Evolutionary conservation across 2,888 invertebrate genomes (phyloP).

Genomic region (Chloroclysta siterata): DNA sequence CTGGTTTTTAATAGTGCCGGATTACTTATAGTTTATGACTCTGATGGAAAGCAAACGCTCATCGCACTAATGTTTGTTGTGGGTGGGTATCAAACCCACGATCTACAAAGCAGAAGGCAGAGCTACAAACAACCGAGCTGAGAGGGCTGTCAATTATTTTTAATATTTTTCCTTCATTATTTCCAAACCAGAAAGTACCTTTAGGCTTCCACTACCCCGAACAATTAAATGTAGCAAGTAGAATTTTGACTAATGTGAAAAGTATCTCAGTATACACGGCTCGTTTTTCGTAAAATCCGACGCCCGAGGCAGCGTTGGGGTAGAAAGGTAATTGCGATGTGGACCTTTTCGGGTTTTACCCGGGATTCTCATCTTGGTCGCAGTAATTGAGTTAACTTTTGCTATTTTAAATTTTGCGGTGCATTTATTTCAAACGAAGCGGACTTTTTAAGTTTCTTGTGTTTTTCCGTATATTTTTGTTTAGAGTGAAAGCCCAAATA

Average conservation of each 20-base stretch:
- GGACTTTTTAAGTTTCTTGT: neutral
- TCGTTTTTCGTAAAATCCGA: conserved; percentile 28
- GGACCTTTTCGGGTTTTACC: conserved; percentile 37
- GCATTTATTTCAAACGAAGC: conserved; percentile 30
- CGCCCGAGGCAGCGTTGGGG: conserved; percentile 25
- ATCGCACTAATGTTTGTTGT: too few relatives aligned
- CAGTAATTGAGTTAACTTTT: conserved; percentile 40
- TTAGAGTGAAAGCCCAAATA: neutral
- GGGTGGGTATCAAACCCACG: too few relatives aligned
- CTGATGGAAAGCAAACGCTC: too few relatives aligned
- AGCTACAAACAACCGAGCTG: too few relatives aligned
- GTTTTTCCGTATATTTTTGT: conserved; percentile 11
- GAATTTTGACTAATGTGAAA: conserved; percentile 27
- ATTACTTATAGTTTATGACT: too few relatives aligned
- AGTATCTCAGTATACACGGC: conserved; percentile 15
- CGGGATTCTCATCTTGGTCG: conserved; percentile 38
- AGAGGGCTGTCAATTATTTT: too few relatives aligned
- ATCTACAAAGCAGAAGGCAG: too few relatives aligned
- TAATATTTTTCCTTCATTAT: too few relatives aligned
- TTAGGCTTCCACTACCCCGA: neutral
- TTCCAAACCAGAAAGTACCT: too few relatives aligned
- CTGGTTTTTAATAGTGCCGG: too few relatives aligned
- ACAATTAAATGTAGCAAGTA: conserved; percentile 6
- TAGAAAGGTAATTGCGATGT: conserved; percentile 36
- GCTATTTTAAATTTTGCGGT: conserved; percentile 39